Percentiles rank a stretch among this genome's conserved stretches.
Evolutionary conservation across 2,888 invertebrate species (phyloP).

Genomic region (Ormyrus thymus): DNA sequence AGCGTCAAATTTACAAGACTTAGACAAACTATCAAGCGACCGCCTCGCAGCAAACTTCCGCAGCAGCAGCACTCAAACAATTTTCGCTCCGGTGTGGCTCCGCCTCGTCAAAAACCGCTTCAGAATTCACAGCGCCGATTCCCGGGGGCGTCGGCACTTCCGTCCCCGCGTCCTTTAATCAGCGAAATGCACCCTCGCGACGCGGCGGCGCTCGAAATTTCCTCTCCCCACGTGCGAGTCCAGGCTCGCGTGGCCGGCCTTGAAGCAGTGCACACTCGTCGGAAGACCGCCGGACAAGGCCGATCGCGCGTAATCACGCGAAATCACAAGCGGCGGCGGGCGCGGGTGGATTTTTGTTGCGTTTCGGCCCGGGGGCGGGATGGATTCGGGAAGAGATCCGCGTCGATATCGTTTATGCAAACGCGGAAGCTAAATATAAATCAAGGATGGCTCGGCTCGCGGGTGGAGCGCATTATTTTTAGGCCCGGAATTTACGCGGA

Average conservation of each 20-base stretch:
- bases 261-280: slow-evolving; percentile 32
- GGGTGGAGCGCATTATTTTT: slow-evolving; percentile 25
- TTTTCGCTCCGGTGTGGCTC: no score
- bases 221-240: not conserved
- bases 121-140: no score
- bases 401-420: slow-evolving; percentile 18
- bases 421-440: slow-evolving; percentile 29
- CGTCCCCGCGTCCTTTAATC: no score
- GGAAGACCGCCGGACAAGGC: slow-evolving; percentile 29
- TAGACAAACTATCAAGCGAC: no score
- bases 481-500: slow-evolving; percentile 15
- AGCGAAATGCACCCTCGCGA: no score
- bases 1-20: no score
- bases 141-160: no score
- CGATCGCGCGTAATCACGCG: slow-evolving; percentile 42
- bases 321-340: slow-evolving; percentile 19
- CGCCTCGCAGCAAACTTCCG: no score
- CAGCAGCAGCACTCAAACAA: no score
- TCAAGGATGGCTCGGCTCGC: slow-evolving; percentile 29
- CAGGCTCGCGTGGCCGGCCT: slow-evolving; percentile 9
- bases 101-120: no score
- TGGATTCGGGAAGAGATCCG: not conserved
- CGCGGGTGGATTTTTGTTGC: not conserved
- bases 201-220: not conserved
- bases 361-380: not conserved